Evolutionary conservation across 2,888 invertebrate species (phyloP), one percentile per base, ranked within the genome.

Genomic region (Zygogramma bicolorata): DNA sequence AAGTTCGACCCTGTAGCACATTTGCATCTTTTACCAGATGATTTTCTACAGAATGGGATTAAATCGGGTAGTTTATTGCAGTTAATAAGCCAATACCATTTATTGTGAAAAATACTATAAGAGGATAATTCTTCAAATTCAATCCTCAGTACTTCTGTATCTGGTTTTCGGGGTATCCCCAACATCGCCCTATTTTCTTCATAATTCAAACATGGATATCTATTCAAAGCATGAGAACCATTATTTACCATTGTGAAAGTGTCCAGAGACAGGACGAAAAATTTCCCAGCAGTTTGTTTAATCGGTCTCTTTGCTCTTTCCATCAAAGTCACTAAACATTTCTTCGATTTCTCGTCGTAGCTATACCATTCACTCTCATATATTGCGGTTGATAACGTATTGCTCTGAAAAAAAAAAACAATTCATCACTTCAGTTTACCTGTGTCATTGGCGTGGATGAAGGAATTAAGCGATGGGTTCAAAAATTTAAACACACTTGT

Each of bases 221-320:
- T n/a, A n/a, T n/a, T n/a, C n/a, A 29, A 29, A 29, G 29, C 3
- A 29, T 3, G 29, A 29, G 29, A 29, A 29, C 6, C 29, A 6
- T 42, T 10, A 46, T 18, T 85, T 79, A 89, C 90, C 87, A 86
- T 87, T 53, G 88, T 80, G 78, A 88, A 89, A 18, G 89, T 89
- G 65, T 86, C 84, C 3, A 89, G 85, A 0, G 89, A 89, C 46
- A 90, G 87, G 65, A 88, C 88, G 49, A 89, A 84, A 73, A 89
- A 80, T 76, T 81, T 85, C 2, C 86, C 88, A 74, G 89, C 89
- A 79, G 84, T 85, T 74, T 88, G 87, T 1, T 86, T 85, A 79
- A 89, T 85, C 74, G 89, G 89, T n/a, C 87, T 86, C 76, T 85
- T 85, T 69, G 88, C 86, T 77, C 88, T 86, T 84, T 86, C 85